Evolutionary conservation across 2,888 invertebrate genomes (phyloP).

Genomic region (Leptinotarsa rubiginosa): DNA sequence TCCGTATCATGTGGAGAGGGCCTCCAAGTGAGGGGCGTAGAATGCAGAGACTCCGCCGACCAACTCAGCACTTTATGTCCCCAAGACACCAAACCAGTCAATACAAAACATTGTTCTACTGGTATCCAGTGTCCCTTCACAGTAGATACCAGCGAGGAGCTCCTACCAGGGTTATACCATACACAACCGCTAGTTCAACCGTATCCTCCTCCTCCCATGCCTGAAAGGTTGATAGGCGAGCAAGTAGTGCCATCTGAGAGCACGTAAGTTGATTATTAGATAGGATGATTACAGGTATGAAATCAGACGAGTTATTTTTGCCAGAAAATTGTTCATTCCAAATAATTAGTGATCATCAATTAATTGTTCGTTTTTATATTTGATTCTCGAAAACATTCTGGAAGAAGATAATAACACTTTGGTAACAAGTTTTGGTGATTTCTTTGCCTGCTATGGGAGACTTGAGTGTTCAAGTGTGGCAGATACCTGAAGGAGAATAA

Average conservation of each 20-base stretch:
- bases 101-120: slow-evolving; percentile 79
- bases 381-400: no score
- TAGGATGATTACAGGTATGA: not conserved
- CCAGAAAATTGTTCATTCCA: not conserved
- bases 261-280: slow-evolving; percentile 73
- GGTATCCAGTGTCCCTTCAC: slow-evolving; percentile 76
- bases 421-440: no score
- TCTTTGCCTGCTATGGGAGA: no score
- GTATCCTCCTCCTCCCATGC: slow-evolving; percentile 75
- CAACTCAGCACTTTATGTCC: slow-evolving; percentile 75
- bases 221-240: slow-evolving; percentile 78
- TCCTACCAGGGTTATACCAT: slow-evolving; percentile 73
- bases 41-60: slow-evolving; percentile 77
- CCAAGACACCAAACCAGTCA: slow-evolving; percentile 74
- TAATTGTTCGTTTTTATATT: no score
- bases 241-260: slow-evolving; percentile 81
- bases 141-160: slow-evolving; percentile 70
- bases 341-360: not conserved
- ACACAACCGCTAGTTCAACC: slow-evolving; percentile 77
- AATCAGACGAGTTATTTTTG: not conserved
- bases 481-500: no score
- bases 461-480: no score
- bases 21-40: slow-evolving; percentile 82
- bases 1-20: slow-evolving; percentile 94
- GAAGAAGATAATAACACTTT: no score